phyloP scores from a whole-genome alignment of 64 coral and sea anemone genomes.

The Exaiptasia diaphana region DNA sequence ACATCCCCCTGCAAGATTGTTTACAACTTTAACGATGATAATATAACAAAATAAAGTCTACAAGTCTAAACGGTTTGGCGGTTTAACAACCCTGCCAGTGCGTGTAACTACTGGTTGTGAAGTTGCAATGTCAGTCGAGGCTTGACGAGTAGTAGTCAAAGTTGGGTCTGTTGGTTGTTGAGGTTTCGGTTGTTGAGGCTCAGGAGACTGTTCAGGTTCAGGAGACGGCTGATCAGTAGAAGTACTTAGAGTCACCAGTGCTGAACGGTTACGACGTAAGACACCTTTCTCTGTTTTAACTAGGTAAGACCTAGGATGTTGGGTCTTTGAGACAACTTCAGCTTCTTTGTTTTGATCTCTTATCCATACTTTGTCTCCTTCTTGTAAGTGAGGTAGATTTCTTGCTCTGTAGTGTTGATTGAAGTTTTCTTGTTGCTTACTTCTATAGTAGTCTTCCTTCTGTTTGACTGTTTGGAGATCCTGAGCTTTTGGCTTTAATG shows the following conservation, averaged over 20 bases:
- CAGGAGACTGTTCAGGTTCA: background rate
- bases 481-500: background rate
- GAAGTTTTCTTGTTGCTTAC: background rate
- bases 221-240: background rate
- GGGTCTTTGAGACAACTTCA: background rate
- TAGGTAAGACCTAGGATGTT: slow-evolving; percentile 15
- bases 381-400: background rate
- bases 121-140: background rate
- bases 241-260: background rate
- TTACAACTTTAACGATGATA: too few species aligned
- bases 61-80: slow-evolving; percentile 3
- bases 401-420: background rate
- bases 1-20: too few species aligned
- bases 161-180: background rate
- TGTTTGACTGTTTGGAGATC: background rate
- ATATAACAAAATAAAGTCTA: background rate
- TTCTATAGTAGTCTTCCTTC: slow-evolving; percentile 23
- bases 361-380: slow-evolving; percentile 8
- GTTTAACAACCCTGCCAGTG: background rate
- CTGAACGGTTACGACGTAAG: slow-evolving; percentile 15
- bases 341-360: background rate
- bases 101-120: background rate
- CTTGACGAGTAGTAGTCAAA: background rate
- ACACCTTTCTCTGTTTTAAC: slow-evolving; percentile 19
- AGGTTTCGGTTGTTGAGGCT: background rate